Evolutionary conservation across 2,888 invertebrate genomes (phyloP).

Genomic region (Leucozona laternaria): DNA sequence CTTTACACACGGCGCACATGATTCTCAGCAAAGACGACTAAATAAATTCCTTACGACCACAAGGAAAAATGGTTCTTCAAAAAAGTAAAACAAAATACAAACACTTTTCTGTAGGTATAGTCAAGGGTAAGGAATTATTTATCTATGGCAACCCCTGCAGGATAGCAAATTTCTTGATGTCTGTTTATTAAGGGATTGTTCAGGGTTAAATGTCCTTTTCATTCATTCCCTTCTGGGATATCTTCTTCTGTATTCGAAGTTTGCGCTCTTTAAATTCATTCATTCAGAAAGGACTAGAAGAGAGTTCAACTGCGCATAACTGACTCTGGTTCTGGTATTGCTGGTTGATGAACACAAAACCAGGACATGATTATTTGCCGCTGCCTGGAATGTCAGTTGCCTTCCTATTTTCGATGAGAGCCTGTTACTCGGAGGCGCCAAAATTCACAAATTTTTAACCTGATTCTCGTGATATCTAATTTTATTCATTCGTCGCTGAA

Average conservation of each 20-base stretch:
- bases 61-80: conserved; percentile 23
- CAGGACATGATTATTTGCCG: conserved; percentile 29
- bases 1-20: conserved; percentile 50
- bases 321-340: background rate
- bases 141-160: conserved; percentile 34
- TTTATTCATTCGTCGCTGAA: conserved; percentile 18
- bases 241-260: background rate
- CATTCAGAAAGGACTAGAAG: conserved; percentile 8
- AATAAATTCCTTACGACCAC: conserved; percentile 1
- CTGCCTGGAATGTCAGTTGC: conserved; percentile 13
- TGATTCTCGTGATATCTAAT: background rate
- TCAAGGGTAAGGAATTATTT: conserved; percentile 69
- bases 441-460: conserved; percentile 76
- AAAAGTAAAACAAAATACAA: conserved; percentile 41
- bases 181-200: background rate
- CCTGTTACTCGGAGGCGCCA: conserved; percentile 76
- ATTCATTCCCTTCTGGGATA: background rate
- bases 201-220: conserved; percentile 29
- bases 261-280: conserved; percentile 2
- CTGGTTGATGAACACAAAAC: conserved; percentile 12
- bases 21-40: conserved; percentile 6
- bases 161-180: background rate
- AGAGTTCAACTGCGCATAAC: conserved; percentile 52
- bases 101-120: conserved; percentile 24
- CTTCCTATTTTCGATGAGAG: conserved; percentile 30